Evolutionary conservation across 1,140 invertebrate genomes (phyloP), one percentile per base, ranked within the genome.

Genomic region (Littorina saxatilis): DNA sequence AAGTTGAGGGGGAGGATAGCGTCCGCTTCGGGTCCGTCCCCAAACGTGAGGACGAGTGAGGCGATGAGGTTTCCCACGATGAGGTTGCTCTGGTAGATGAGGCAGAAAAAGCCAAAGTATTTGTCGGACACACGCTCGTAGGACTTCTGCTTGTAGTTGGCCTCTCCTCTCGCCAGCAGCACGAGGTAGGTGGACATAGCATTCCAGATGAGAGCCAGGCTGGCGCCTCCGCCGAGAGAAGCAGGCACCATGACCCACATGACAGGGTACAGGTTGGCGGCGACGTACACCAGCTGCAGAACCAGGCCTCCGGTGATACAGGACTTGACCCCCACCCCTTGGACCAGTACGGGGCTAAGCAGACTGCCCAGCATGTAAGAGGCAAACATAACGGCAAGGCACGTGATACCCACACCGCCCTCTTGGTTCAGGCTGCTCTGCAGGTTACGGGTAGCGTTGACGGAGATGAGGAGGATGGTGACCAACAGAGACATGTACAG

Each of bases 361-460:
- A 91, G 66, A 74, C 87, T 91, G n/a, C 88, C 87, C 20, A 89
- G 35, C 15, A 87, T 85, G 35, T 87, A 90, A 11, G 80, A 79
- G 39, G 66, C 80, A 80, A 81, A 87, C 55, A 78, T 77, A 23
- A 80, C 70, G 20, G 88, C 85, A 5, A 91, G 79, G 0, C 87
- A 85, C 32, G 83, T 85, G 13, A 89, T 58, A 20, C 89, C 88
- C 27, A 89, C 84, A 23, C 87, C 87, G 23, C 80, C 84, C 40
- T 86, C 82, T 43, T 86, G 82, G 80, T 90, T 88, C 32, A 91
- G 47, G 75, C 90, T 91, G 82, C 88, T 91, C 82, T 91, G 89
- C 27, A 91, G 83, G 73, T 90, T 90, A 11, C 90, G 76, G n/a
- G 90, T 75, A 0, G 89, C 87, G 2, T 84, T 83, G 77, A 86